Evolutionary conservation across 1,140 invertebrate species (phyloP).

Genomic region (Pemphigus obesinymphae): DNA sequence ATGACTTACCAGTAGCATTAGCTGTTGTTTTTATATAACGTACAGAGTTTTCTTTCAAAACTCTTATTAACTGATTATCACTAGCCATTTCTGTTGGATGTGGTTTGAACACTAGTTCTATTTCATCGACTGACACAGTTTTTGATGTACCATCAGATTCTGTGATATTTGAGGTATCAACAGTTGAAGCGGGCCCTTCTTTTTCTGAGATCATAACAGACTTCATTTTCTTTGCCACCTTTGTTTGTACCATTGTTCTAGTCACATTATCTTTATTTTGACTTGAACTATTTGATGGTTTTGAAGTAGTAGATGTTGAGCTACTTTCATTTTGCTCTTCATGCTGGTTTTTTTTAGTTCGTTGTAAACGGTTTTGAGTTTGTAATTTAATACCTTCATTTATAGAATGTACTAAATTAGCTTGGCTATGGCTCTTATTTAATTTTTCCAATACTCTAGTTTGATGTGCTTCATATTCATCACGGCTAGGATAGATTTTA

Average conservation of each 20-base stretch:
- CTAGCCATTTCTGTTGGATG: constrained; percentile 87
- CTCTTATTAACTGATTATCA: constrained; percentile 57
- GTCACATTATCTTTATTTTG: constrained; percentile 18
- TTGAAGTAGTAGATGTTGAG: neutral
- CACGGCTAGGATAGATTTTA: constrained; percentile 95
- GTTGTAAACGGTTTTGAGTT: constrained; percentile 78
- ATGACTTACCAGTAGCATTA: constrained; percentile 74
- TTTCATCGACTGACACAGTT: constrained; percentile 56
- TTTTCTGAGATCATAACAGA: constrained; percentile 15
- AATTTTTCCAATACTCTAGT: constrained; percentile 87
- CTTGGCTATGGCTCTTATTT: constrained; percentile 89
- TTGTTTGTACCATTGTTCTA: constrained; percentile 31
- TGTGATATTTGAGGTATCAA: constrained; percentile 25
- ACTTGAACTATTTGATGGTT: neutral
- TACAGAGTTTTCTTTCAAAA: constrained; percentile 54
- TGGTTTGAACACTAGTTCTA: constrained; percentile 92
- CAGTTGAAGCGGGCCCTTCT: neutral
- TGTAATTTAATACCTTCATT: constrained; percentile 93
- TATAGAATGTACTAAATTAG: constrained; percentile 87
- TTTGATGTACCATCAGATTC: constrained; percentile 23
- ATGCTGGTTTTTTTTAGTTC: constrained; percentile 62
- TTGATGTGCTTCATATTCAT: constrained; percentile 96
- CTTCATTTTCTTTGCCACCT: neutral
- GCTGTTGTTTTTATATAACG: constrained; percentile 91
- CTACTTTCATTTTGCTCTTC: constrained; percentile 16